phyloP scores from a whole-genome alignment of 2,797 vertebrate genomes.

The Microctenopoma lineatum region DNA sequence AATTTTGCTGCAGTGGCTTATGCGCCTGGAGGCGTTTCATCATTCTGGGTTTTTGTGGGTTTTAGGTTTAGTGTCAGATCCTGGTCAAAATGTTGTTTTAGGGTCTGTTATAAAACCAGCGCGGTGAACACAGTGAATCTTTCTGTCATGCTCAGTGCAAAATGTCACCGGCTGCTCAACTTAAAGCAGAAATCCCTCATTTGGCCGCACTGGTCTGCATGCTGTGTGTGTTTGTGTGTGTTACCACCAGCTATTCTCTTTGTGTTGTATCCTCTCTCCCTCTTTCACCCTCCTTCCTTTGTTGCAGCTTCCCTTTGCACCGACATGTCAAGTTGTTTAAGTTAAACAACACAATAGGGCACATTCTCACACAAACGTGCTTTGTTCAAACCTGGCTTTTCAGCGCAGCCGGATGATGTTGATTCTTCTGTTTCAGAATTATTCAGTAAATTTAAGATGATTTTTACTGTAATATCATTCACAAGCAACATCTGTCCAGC shows the following conservation, averaged over 20 bases:
- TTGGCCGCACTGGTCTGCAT: background rate
- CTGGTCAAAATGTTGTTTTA: slow-evolving; percentile 17
- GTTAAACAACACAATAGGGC: slow-evolving; percentile 41
- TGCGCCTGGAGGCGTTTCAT: slow-evolving; percentile 22
- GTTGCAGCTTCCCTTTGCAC: slow-evolving; percentile 57
- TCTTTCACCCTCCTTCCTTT: slow-evolving; percentile 47
- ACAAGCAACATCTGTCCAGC: background rate
- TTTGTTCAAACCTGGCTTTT: slow-evolving; percentile 16
- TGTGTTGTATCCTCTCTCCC: slow-evolving; percentile 37
- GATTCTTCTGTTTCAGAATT: slow-evolving; percentile 3
- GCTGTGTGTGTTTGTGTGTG: slow-evolving; percentile 1
- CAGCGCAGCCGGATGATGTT: background rate
- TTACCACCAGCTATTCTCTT: slow-evolving; percentile 41
- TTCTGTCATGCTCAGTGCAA: slow-evolving; percentile 1
- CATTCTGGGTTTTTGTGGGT: slow-evolving; percentile 25
- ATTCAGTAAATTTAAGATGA: background rate
- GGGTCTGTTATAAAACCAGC: background rate
- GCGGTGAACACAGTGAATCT: slow-evolving; percentile 4
- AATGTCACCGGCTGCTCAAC: slow-evolving; percentile 8
- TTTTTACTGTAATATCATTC: background rate
- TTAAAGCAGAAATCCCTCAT: slow-evolving; percentile 12
- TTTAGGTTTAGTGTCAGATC: slow-evolving; percentile 19
- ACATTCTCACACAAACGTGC: slow-evolving; percentile 27
- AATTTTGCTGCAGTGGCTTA: slow-evolving; percentile 11
- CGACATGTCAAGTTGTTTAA: slow-evolving; percentile 57